Evolutionary conservation across 2,113 vertebrate species (phyloP).

Genomic region (Junco hyemalis): DNA sequence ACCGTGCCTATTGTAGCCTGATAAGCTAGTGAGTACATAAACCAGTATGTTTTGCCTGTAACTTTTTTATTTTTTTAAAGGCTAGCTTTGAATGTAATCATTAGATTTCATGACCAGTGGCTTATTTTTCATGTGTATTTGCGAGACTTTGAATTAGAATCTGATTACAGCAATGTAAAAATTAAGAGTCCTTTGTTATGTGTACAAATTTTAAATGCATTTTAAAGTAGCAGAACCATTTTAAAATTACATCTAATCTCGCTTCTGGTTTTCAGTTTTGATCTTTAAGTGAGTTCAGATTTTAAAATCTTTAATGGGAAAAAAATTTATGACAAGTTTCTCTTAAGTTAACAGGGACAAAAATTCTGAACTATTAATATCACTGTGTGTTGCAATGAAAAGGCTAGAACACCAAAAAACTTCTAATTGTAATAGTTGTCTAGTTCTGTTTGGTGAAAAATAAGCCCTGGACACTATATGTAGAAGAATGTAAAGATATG

Average conservation of each 20-base stretch:
- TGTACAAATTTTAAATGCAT: conserved; percentile 1
- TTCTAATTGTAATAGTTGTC: background rate
- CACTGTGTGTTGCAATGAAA: conserved; percentile 33
- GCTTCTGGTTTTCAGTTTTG: conserved; percentile 42
- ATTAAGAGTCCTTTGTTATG: background rate
- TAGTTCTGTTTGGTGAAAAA: conserved; percentile 53
- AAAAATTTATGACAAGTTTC: background rate
- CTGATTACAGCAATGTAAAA: background rate
- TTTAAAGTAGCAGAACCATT: conserved; percentile 49
- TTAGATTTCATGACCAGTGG: conserved; percentile 69
- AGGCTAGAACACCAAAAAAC: conserved; percentile 40
- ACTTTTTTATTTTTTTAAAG: conserved; percentile 62
- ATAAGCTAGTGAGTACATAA: conserved; percentile 74
- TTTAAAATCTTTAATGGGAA: background rate
- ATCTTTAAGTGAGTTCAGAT: conserved; percentile 25
- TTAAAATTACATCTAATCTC: conserved; percentile 11
- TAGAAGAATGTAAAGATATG: conserved; percentile 73
- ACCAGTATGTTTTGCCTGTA: conserved; percentile 67
- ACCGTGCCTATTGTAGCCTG: conserved; percentile 71
- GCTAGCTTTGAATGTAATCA: conserved; percentile 75
- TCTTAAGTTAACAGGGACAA: background rate
- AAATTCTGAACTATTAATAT: background rate
- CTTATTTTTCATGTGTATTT: conserved; percentile 68
- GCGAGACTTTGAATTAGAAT: conserved; percentile 44
- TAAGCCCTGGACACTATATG: conserved; percentile 52